Base-by-base conservation (phyloP, 2,113 vertebrate genomes). In the Halichoeres trimaculatus region DNA sequence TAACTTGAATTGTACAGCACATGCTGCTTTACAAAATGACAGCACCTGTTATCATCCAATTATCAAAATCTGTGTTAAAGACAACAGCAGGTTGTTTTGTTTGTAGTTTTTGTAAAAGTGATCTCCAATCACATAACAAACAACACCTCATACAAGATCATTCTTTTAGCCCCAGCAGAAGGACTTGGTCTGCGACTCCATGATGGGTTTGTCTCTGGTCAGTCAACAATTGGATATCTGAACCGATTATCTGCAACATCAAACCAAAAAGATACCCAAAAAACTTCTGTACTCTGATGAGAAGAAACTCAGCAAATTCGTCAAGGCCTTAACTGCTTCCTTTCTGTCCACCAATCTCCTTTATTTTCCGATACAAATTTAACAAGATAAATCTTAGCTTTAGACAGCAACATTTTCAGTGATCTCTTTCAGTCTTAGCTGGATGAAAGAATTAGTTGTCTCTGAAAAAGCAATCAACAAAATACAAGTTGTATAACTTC, bases 51-150 rank as follows among this genome's bases (percentile, higher is more conserved):
- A 1, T 80, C 58, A 71, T 76, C 57, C 22, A 74, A 52, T 84
- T 51, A 80, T 58, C 43, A 57, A 55, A 16, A 64, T 53, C 11
- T 19, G 51, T 47, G 74, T 60, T 60, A 23, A 74, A 36, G 70
- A 52, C 71, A 78, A 76, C 68, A 64, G 38, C 30, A 67, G 16
- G 56, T 48, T 64, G n/a, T 54, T 67, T 10, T 26, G 14, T 78
- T 78, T 34, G 70, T 65, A 59, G 47, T 81, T 71, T 16, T 56
- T 52, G 3, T 5, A 40, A 40, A 58, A 74, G 53, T 62, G 36
- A 63, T 65, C 10, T 38, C 62, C 4, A 52, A 41, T 67, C 68
- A 70, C 80, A 85, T 45, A 57, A 34, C 26, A 74, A 70, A 51
- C 41, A 60, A 16, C 56, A 22, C 48, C 41, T 10, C 14, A 6